Conservation (phyloP, 2,113 vertebrate genomes). For the Apaloderma vittatum region DNA sequence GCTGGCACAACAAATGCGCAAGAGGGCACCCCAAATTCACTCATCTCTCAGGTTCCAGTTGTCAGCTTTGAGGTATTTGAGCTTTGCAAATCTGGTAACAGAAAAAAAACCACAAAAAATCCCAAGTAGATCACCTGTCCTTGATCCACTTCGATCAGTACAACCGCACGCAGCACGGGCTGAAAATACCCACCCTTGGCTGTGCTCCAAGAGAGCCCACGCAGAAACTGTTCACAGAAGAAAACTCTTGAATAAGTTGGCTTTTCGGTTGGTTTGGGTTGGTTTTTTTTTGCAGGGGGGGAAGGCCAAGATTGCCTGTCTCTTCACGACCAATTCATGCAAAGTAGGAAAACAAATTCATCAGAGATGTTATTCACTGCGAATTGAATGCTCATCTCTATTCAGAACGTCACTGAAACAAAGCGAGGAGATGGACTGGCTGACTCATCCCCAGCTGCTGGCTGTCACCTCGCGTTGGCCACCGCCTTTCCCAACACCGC, state of each 20-base stretch:
- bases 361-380: neutral
- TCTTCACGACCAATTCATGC: neutral
- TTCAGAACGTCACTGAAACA: neutral
- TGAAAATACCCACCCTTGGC: neutral
- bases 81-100: neutral
- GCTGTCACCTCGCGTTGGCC: neutral
- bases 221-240: neutral
- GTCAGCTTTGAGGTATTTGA: neutral
- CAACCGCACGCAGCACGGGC: rapidly evolving
- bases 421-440: neutral
- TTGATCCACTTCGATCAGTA: neutral
- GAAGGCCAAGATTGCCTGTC: neutral
- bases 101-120: neutral
- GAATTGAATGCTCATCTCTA: neutral
- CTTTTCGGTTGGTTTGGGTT: too few species aligned
- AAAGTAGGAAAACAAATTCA: neutral
- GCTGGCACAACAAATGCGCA: rapidly evolving
- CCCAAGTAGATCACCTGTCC: neutral
- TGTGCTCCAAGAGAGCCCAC: neutral
- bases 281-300: too few species aligned
- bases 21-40: neutral
- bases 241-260: neutral
- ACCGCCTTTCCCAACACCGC: neutral
- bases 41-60: neutral
- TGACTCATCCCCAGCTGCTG: conserved; percentile 12